Percentiles rank a stretch among this genome's conserved stretches.
phyloP scores from a whole-genome alignment of 2,113 vertebrate genomes.

The Danionella cerebrum region DNA sequence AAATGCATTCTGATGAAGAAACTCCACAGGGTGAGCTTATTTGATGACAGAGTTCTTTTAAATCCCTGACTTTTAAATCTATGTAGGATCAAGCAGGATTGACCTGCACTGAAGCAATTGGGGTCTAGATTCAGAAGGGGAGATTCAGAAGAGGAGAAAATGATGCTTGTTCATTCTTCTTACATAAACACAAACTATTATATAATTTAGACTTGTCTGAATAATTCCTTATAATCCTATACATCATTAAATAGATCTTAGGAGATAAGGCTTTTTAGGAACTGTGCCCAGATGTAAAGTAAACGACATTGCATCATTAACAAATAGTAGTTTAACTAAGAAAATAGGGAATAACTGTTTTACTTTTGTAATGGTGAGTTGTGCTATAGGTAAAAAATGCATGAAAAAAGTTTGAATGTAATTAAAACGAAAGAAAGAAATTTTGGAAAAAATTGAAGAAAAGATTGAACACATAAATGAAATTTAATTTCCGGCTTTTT shows the following conservation, averaged over 20 bases:
- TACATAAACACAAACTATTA: conserved; percentile 38
- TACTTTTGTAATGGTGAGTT: background rate
- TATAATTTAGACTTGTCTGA: conserved; percentile 34
- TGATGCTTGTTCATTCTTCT: conserved; percentile 10
- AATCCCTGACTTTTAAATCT: conserved; percentile 40
- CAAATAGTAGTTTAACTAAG: background rate
- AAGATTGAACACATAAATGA: too few species aligned
- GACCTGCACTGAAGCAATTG: conserved; percentile 21
- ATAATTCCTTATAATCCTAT: conserved; percentile 31
- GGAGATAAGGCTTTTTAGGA: conserved; percentile 21
- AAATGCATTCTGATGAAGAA: background rate
- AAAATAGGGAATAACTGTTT: background rate
- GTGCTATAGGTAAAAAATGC: too few species aligned
- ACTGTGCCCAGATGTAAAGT: conserved; percentile 21
- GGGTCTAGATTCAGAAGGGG: background rate
- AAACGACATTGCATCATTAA: conserved; percentile 6
- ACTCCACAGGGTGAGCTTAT: conserved; percentile 8
- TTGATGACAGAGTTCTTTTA: conserved; percentile 10
- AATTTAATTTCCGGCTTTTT: too few species aligned
- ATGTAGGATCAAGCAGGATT: conserved; percentile 41
- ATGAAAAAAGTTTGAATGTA: too few species aligned
- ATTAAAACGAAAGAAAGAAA: too few species aligned
- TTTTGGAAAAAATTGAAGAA: too few species aligned
- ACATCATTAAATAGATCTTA: conserved; percentile 22
- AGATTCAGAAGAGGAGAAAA: background rate